Base-by-base conservation (phyloP, 2,113 vertebrate genomes). In the Alosa alosa region DNA sequence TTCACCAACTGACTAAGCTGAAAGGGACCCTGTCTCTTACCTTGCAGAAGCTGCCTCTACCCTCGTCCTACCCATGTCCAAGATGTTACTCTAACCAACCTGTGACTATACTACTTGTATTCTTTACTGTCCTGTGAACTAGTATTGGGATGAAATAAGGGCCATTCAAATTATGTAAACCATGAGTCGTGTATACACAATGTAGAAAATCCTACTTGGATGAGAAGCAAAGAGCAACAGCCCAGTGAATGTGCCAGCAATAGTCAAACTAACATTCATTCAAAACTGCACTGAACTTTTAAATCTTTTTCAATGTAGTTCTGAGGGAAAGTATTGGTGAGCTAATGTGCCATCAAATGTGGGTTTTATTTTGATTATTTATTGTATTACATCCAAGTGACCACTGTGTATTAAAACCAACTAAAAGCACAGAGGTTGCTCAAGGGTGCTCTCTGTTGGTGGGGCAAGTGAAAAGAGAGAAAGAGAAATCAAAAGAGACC, bases 401-500 rank as follows among this genome's bases (percentile, higher is more conserved):
- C 81, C 82, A 88, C 78, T 87, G 84, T 82, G 84, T 84, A 85
- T 84, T 49, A 4, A 15, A 86, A 84, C 1, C 82, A 81, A 45
- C 47, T 17, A 17, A 2, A 18, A 18, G 52, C 20, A 60, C 20
- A 45, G 84, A 88, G 84, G 87, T 6, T 89, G 55, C 9, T 78
- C 25, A 78, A 17, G 31, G 72, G 31, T 39, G 72, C 72, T 39
- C 31, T 78, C 31, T 78, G 72, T 18, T 78, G 72, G 36, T 36
- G 72, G 72, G 36, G 10, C 6, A 39, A 41, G 72, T 78, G 72
- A 39, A 78, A 78, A 15, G 64, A 88, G 75, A 91, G 92, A 88
- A 84, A 91, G 87, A 89, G 94, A 92, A 78, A 39, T 31, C 8
- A 15, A 78, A 11, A 78, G 72, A 93, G 94, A 99, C 98, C 98